Evolutionary conservation across 2,797 vertebrate species (phyloP).

Genomic region (Okamejei kenojei): DNA sequence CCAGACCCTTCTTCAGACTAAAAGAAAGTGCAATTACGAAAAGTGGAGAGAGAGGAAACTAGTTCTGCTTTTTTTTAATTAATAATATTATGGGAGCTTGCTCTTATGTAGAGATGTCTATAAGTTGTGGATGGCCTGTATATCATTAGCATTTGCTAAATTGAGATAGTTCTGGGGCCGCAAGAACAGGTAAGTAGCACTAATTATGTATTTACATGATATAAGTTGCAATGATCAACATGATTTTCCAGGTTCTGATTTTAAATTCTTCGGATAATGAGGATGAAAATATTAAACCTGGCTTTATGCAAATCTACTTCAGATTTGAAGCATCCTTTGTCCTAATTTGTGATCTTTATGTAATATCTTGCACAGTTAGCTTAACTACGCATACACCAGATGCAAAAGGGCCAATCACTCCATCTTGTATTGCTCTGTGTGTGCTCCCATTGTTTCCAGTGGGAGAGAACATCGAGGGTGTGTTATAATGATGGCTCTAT

Average conservation of each 20-base stretch:
- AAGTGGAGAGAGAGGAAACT: too few relatives aligned
- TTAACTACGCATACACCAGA: constrained; percentile 10
- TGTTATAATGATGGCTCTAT: constrained; percentile 69
- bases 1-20: too few relatives aligned
- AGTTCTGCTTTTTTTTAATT: too few relatives aligned
- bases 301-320: neutral
- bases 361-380: neutral
- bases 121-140: too few relatives aligned
- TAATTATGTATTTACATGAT: neutral
- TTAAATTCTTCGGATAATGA: neutral
- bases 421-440: constrained; percentile 36
- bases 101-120: too few relatives aligned
- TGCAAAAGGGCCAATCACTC: neutral
- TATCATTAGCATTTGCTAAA: neutral
- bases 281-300: neutral
- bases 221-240: neutral
- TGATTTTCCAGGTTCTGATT: neutral
- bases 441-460: constrained; percentile 29
- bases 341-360: neutral
- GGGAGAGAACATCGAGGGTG: constrained; percentile 23
- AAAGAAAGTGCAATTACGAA: too few relatives aligned
- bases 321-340: neutral
- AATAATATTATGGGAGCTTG: too few relatives aligned
- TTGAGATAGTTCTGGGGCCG: neutral
- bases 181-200: neutral